These are phyloP conservation scores for Strigamia transsilvanica DNA, from an alignment of 2,888 invertebrate genomes.

Conservation along the genomic window DNA sequence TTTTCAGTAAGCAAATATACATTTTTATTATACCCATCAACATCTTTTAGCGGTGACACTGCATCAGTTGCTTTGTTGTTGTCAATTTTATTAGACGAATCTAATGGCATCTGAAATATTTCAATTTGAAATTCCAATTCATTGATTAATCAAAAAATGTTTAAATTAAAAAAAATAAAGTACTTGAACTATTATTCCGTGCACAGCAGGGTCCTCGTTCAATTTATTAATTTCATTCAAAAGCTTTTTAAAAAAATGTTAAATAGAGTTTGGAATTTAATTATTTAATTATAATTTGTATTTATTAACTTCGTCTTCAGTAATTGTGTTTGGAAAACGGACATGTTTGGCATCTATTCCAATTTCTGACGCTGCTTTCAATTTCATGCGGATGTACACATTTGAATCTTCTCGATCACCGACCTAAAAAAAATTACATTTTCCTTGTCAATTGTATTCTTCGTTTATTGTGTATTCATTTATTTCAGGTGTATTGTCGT, in stretches of 20 bases:
- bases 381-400: slow-evolving; percentile 96
- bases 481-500: slow-evolving; percentile 44
- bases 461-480: neutral
- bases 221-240: slow-evolving; percentile 75
- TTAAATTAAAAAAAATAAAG: neutral
- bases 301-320: slow-evolving; percentile 75
- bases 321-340: slow-evolving; percentile 78
- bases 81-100: slow-evolving; percentile 82
- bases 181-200: slow-evolving; percentile 92
- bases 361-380: slow-evolving; percentile 88
- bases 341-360: slow-evolving; percentile 86
- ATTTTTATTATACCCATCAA: slow-evolving; percentile 79
- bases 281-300: neutral
- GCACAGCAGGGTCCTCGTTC: slow-evolving; percentile 83
- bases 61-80: slow-evolving; percentile 85
- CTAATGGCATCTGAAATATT: slow-evolving; percentile 77
- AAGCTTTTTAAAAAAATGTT: slow-evolving; percentile 68
- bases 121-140: neutral
- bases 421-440: slow-evolving; percentile 72
- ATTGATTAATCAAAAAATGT: neutral
- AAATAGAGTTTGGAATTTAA: neutral
- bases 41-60: slow-evolving; percentile 90
- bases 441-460: neutral
- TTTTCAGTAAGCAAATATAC: neutral
- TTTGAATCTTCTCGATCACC: slow-evolving; percentile 97